Conservation (phyloP, 2,888 invertebrate genomes). For the Chymomyza amoena region DNA sequence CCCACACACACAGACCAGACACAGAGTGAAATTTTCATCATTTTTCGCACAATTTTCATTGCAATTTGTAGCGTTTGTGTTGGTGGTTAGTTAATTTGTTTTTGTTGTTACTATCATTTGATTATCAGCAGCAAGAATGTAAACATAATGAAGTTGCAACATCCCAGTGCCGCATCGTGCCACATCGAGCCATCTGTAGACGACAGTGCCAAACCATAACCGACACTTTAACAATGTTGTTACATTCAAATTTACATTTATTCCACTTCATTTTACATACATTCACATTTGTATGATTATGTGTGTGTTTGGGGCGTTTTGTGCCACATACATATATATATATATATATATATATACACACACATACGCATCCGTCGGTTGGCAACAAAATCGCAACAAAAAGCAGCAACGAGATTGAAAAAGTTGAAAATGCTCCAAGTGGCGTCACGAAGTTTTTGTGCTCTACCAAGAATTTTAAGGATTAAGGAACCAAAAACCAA, state of each 20-base stretch:
- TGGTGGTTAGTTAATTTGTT: neutral
- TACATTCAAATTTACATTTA: neutral
- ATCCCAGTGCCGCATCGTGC: no score
- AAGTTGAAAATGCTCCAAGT: neutral
- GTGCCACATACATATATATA: constrained; percentile 7
- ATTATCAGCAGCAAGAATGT: neutral
- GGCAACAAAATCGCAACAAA: neutral
- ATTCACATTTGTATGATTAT: neutral
- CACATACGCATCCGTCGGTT: constrained; percentile 1
- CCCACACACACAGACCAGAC: neutral
- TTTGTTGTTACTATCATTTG: neutral
- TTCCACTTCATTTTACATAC: neutral
- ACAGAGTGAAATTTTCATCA: neutral
- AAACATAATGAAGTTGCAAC: neutral
- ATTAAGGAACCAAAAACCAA: neutral
- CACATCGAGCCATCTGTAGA: neutral
- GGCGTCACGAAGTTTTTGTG: neutral
- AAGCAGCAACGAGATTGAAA: neutral
- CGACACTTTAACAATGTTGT: neutral
- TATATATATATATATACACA: constrained; percentile 3
- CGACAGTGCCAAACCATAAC: neutral
- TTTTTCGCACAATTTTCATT: neutral
- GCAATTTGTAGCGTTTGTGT: neutral
- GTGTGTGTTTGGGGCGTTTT: constrained; percentile 1
- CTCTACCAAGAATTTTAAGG: neutral